Base-by-base conservation (phyloP, 2,888 invertebrate species). In the Protonemura montana region DNA sequence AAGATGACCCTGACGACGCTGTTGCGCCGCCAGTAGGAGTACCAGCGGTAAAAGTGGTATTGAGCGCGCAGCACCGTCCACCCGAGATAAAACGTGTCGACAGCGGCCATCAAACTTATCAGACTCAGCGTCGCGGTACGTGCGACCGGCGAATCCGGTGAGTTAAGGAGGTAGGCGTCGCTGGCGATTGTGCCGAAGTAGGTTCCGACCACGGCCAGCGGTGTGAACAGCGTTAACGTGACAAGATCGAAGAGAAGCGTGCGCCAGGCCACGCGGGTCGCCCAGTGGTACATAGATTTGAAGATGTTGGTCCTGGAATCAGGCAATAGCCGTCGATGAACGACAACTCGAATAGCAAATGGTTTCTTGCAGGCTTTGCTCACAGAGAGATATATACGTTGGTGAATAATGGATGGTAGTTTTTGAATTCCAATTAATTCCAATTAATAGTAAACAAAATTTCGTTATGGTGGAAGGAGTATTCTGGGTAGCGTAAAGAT, bases 161-260 rank as follows among this genome's bases (percentile, higher is more conserved):
- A 25, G 82, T 77, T 30, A 2, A 42, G 41, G 26, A 59, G 28
- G 82, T 41, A 86, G 7, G 81, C 28, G 76, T 93, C 92, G 0
- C 92, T 92, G 0, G 92, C 92, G 76, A 92, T 91, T 35, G 93
- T 89, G 88, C 93, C 93, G 30, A 93, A 89, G 88, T 93, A 93
- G 0, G 93, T 92, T 87, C 92, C 92, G 21, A 92, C 89, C 10
- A 93, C 90, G 2, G 94, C 93, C 86, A 94, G 89, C 0, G 94
- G 94, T 0, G 94, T 94, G 85, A 94, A 91, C 59, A 94, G 89
- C 25, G 92, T 89, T 89, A 94, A 93, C 76, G 94, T 93, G 10
- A 93, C 89, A 13, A 94, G 88, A 89, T 95, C 94, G 80, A 93
- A 91, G 30, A 91, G 87, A 76, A 94, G 88, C 87, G 93, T 92